These are phyloP conservation scores for Tapirus indicus DNA, from an alignment of 2,797 vertebrate species.

Conservation along the genomic window DNA sequence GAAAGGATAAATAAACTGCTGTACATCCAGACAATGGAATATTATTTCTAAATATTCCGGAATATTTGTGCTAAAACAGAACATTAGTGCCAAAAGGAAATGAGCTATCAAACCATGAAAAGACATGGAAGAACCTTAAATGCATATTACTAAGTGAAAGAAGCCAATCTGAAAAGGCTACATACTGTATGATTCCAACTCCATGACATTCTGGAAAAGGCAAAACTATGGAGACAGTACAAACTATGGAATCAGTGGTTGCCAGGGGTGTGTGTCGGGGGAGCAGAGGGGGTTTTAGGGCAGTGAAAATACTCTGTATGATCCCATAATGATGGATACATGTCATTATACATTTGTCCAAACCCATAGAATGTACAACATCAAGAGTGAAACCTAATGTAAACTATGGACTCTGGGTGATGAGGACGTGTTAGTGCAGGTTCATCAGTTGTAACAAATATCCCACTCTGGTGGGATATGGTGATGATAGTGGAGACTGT, in stretches of 20 bases:
- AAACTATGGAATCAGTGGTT: background rate
- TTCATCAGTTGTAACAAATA: background rate
- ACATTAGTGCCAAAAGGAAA: background rate
- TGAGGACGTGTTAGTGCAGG: rapidly evolving
- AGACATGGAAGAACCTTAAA: background rate
- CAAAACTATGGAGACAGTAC: background rate
- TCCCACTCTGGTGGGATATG: background rate
- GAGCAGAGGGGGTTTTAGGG: background rate
- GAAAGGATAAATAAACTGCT: background rate
- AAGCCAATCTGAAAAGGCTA: background rate
- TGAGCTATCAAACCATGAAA: background rate
- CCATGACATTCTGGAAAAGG: background rate
- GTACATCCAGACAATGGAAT: background rate
- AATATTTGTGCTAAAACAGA: too few relatives aligned
- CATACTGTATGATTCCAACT: rapidly evolving
- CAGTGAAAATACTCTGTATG: background rate
- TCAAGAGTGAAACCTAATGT: rapidly evolving
- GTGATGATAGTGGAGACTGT: too few relatives aligned
- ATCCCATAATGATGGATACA: background rate
- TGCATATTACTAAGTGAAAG: background rate
- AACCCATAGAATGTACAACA: background rate
- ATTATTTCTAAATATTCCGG: too few relatives aligned
- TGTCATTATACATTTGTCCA: background rate
- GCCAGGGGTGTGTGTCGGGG: background rate
- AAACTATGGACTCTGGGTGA: background rate